A percentile compares a stretch with the other conserved stretches of the same genome.
Conservation (phyloP, 2,113 vertebrate genomes). For the Notothenia rossii region DNA sequence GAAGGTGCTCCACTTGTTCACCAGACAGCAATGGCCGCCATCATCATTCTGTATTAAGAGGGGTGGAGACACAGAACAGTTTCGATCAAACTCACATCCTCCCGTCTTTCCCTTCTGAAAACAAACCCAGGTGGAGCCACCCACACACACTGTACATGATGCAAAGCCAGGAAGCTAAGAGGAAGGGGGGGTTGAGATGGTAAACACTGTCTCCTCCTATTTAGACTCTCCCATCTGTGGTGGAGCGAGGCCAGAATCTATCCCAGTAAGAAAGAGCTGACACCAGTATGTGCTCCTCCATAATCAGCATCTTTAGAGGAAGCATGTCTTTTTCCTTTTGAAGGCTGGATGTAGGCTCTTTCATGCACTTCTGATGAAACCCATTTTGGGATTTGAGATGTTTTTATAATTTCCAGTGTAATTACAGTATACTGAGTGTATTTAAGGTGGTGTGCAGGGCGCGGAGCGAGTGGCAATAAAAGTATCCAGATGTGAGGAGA, state of each 20-base stretch:
- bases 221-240: slow-evolving; percentile 71
- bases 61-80: slow-evolving; percentile 42
- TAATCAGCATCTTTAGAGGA: slow-evolving; percentile 23
- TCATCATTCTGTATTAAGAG: slow-evolving; percentile 90
- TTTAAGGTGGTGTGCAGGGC: slow-evolving; percentile 10
- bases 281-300: slow-evolving; percentile 39
- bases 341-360: not conserved
- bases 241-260: slow-evolving; percentile 54
- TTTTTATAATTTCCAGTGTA: slow-evolving; percentile 43
- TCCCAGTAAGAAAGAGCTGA: slow-evolving; percentile 47
- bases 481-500: slow-evolving; percentile 71
- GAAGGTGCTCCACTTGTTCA: slow-evolving; percentile 99
- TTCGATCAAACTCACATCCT: slow-evolving; percentile 46
- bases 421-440: slow-evolving; percentile 40
- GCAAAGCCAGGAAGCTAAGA: slow-evolving; percentile 50
- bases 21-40: slow-evolving; percentile 97
- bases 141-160: slow-evolving; percentile 49
- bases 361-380: slow-evolving; percentile 12
- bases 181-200: slow-evolving; percentile 25
- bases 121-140: slow-evolving; percentile 70
- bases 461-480: slow-evolving; percentile 31
- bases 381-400: slow-evolving; percentile 27
- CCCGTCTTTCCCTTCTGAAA: slow-evolving; percentile 34
- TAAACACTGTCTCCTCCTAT: slow-evolving; percentile 67
- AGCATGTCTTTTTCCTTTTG: slow-evolving; percentile 8